Conservation (phyloP, 2,113 vertebrate genomes). For the Hydrochoerus hydrochaeris region DNA sequence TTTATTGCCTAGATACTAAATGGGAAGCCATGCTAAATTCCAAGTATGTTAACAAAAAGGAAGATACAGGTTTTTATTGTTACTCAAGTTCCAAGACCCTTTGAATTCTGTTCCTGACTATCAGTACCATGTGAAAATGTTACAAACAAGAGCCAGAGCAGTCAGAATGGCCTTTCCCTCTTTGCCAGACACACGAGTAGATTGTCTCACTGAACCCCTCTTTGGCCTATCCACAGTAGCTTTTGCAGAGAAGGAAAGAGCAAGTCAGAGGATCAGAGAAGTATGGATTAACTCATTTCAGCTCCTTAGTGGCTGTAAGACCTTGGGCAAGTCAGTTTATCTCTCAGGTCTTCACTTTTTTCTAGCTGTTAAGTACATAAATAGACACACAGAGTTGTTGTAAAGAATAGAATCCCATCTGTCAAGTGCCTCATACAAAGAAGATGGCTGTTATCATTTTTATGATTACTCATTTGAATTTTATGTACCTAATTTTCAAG, state of each 20-base stretch:
- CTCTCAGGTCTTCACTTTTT: neutral
- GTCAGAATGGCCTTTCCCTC: neutral
- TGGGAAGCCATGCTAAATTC: neutral
- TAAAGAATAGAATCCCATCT: neutral
- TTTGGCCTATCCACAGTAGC: neutral
- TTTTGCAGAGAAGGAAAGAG: neutral
- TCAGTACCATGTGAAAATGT: neutral
- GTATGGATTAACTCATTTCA: neutral
- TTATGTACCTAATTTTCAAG: neutral
- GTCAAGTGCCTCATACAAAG: neutral
- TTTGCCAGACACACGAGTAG: fast-evolving
- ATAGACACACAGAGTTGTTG: neutral
- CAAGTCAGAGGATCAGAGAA: neutral
- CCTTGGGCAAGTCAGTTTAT: neutral
- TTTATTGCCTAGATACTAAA: neutral
- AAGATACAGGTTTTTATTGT: neutral
- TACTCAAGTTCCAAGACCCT: neutral
- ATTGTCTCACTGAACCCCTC: neutral
- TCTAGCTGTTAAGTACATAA: neutral
- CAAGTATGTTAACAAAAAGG: neutral
- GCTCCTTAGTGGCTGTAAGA: neutral
- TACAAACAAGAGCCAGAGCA: neutral
- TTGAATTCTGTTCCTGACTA: neutral
- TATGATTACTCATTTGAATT: neutral
- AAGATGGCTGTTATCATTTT: neutral